Conservation (phyloP, 2,113 vertebrate genomes). For the Urocynchramus pylzowi region DNA sequence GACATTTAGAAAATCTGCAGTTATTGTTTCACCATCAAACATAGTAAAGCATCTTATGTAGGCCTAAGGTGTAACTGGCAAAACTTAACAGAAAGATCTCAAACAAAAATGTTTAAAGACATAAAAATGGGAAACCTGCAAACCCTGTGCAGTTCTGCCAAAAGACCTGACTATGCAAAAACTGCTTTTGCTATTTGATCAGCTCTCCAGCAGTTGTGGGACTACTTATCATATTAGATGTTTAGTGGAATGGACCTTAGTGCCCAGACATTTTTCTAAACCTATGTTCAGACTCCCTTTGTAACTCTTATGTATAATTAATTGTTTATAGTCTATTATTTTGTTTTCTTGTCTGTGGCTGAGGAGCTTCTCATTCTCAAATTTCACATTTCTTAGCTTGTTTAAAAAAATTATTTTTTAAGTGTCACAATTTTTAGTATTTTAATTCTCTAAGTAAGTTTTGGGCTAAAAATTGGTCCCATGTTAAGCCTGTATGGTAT, state of each 20-base stretch:
- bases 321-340: neutral
- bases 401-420: neutral
- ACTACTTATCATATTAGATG: neutral
- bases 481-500: neutral
- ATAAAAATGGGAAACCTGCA: neutral
- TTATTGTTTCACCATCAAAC: neutral
- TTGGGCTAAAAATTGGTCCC: neutral
- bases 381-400: neutral
- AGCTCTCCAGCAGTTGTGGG: neutral
- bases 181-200: neutral
- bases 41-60: neutral
- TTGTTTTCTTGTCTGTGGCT: neutral
- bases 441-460: neutral
- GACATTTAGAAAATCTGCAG: neutral
- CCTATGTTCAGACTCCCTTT: neutral
- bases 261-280: neutral
- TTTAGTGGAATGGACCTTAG: neutral
- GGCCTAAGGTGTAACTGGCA: neutral
- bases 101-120: neutral
- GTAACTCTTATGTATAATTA: neutral
- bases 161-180: neutral
- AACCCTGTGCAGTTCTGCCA: neutral
- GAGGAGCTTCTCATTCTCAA: neutral
- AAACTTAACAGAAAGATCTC: neutral
- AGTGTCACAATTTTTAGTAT: neutral